Percentiles rank a stretch among this genome's conserved stretches.
Conservation (phyloP, 2,888 invertebrate genomes). For the Platycheirus rosarum region DNA sequence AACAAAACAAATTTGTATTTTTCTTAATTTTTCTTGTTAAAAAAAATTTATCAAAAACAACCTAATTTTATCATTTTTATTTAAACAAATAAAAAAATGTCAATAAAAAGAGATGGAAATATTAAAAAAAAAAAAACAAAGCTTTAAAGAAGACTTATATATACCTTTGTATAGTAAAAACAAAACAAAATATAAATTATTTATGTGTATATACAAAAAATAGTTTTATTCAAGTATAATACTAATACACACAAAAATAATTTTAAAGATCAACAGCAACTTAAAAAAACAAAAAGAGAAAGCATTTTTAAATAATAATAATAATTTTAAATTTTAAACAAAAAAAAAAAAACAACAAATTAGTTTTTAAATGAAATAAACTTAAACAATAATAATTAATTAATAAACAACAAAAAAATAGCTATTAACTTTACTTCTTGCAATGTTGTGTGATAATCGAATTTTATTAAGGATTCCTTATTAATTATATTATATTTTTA, state of each 20-base stretch:
- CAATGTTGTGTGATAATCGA: constrained; percentile 82
- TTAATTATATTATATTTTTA: constrained; percentile 72
- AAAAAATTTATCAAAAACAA: constrained; percentile 38
- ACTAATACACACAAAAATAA: constrained; percentile 35
- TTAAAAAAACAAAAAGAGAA: constrained; percentile 39
- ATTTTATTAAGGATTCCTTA: constrained; percentile 74
- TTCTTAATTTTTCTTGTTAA: constrained; percentile 70
- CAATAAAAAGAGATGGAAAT: constrained; percentile 40
- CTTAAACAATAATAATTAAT: constrained; percentile 17
- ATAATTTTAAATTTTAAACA: constrained; percentile 19
- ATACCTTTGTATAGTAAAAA: constrained; percentile 52
- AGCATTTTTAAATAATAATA: constrained; percentile 56
- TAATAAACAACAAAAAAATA: constrained; percentile 27
- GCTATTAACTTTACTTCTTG: constrained; percentile 75
- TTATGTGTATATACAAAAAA: constrained; percentile 54
- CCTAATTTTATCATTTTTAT: constrained; percentile 36
- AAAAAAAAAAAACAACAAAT: constrained; percentile 54
- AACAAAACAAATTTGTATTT: constrained; percentile 54
- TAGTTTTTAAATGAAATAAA: constrained; percentile 59
- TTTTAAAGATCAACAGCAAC: constrained; percentile 36
- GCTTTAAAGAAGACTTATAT: constrained; percentile 73
- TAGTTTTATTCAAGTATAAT: constrained; percentile 55
- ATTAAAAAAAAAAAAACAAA: constrained; percentile 49
- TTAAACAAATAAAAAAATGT: constrained; percentile 33
- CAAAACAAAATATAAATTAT: constrained; percentile 31